Conservation (phyloP, 2,113 vertebrate species). For the Alouatta palliata region DNA sequence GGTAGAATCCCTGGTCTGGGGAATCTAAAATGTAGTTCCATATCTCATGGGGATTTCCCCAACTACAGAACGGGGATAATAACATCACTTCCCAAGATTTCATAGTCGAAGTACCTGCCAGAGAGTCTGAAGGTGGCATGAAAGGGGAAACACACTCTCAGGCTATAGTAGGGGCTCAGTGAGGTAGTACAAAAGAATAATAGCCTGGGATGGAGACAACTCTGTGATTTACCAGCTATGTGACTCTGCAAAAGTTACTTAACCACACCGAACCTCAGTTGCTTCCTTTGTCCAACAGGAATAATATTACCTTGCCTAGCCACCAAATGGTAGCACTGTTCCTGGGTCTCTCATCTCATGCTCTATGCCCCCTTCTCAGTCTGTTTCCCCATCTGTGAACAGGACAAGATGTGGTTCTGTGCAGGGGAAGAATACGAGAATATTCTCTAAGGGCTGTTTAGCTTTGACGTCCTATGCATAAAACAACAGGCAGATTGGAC, state of each 20-base stretch:
- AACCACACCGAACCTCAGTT: neutral
- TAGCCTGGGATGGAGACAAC: neutral
- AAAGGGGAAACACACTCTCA: neutral
- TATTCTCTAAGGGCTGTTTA: constrained; percentile 71
- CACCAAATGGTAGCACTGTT: neutral
- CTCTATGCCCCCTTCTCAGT: neutral
- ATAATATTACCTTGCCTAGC: neutral
- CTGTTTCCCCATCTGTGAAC: constrained; percentile 53
- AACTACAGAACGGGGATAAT: neutral
- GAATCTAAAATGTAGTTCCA: neutral
- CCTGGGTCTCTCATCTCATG: neutral
- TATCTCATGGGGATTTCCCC: neutral
- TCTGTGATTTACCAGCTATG: neutral
- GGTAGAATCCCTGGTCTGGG: neutral
- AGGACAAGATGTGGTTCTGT: constrained; percentile 48
- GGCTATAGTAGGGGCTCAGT: neutral
- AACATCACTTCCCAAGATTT: neutral
- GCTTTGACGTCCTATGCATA: constrained; percentile 81
- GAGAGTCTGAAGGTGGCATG: neutral
- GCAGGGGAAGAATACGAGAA: constrained; percentile 56
- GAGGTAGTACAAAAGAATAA: neutral
- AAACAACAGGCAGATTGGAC: constrained; percentile 85
- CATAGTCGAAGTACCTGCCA: neutral
- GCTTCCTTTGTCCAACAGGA: neutral
- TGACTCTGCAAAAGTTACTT: neutral